These are phyloP conservation scores for Psix sp. DNA, from an alignment of 1,140 invertebrate genomes.

Conservation along the genomic window DNA sequence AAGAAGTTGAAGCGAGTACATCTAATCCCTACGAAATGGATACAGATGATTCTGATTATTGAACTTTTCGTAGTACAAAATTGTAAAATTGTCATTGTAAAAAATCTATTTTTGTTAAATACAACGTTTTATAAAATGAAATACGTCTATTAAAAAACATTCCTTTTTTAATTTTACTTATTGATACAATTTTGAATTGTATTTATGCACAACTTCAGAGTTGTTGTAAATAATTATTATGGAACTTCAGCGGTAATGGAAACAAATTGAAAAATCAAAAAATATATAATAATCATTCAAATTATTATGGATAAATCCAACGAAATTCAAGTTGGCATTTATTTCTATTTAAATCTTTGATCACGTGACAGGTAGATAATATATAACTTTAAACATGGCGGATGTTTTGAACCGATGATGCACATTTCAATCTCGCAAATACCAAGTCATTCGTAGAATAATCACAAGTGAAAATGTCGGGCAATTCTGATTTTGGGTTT, in stretches of 20 bases:
- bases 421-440: constrained; percentile 1
- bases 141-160: background rate
- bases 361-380: constrained; percentile 3
- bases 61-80: background rate
- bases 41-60: constrained; percentile 64
- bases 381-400: constrained; percentile 29
- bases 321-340: too few species aligned
- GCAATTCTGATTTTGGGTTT: constrained; percentile 80
- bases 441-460: constrained; percentile 13
- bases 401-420: constrained; percentile 35
- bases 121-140: background rate
- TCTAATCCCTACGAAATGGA: constrained; percentile 65
- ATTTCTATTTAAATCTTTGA: too few species aligned
- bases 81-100: constrained; percentile 3
- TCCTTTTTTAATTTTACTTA: too few species aligned
- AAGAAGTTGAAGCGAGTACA: constrained; percentile 67
- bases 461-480: constrained; percentile 59
- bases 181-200: too few species aligned
- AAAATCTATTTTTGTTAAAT: constrained; percentile 17
- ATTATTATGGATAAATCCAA: too few species aligned
- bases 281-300: too few species aligned
- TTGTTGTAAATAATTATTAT: too few species aligned
- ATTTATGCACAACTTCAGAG: too few species aligned
- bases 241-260: too few species aligned
- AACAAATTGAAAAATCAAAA: too few species aligned